Evolutionary conservation across 2,113 vertebrate species (phyloP).

Genomic region (Equus przewalskii): DNA sequence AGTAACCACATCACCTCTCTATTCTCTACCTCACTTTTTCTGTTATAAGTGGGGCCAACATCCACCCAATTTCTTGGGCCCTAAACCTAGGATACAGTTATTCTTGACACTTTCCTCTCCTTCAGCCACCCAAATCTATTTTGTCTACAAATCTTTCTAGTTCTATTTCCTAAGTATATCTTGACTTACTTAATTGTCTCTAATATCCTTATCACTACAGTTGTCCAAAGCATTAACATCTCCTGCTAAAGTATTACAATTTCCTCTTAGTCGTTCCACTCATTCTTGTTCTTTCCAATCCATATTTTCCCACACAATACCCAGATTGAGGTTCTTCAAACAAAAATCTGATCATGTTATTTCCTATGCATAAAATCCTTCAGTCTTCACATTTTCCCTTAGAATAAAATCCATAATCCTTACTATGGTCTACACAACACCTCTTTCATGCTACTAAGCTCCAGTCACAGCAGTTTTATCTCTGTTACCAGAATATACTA

Average conservation of each 20-base stretch:
- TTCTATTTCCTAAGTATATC: not conserved
- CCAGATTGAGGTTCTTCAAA: not conserved
- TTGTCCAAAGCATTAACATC: not conserved
- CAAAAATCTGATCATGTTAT: not conserved
- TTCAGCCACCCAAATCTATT: not conserved
- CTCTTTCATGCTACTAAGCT: not conserved
- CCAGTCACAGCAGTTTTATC: not conserved
- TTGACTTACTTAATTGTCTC: not conserved
- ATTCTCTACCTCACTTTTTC: not conserved
- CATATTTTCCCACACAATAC: not conserved
- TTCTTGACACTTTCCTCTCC: not conserved
- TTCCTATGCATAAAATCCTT: not conserved
- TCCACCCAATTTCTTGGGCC: not conserved
- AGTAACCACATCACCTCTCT: not conserved
- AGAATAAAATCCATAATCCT: not conserved
- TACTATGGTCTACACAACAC: not conserved
- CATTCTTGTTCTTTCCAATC: not conserved
- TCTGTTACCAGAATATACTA: not conserved
- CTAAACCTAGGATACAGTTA: slow-evolving; percentile 13
- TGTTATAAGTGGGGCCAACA: not conserved
- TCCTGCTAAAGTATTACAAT: not conserved
- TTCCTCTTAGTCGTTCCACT: not conserved
- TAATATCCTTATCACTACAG: not conserved
- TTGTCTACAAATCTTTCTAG: not conserved
- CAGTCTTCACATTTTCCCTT: not conserved